Evolutionary conservation across 2,797 vertebrate species (phyloP).

Genomic region (Melanotaenia nigrans): DNA sequence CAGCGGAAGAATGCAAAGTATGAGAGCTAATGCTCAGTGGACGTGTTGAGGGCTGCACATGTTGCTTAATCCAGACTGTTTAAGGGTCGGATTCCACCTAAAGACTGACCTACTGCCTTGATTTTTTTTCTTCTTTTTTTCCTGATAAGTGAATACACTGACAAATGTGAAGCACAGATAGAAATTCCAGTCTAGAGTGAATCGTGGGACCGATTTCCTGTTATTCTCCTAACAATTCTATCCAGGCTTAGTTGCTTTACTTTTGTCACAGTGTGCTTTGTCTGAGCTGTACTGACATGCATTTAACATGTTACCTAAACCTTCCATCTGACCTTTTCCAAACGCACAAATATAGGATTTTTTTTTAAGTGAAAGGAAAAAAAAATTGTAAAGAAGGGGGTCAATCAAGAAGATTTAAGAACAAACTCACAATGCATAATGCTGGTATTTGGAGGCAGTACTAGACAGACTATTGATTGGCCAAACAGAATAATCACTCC

Average conservation of each 20-base stretch:
- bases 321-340: too few relatives aligned
- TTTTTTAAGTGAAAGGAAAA: too few relatives aligned
- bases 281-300: too few relatives aligned
- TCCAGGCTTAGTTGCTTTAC: too few relatives aligned
- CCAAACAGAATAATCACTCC: neutral
- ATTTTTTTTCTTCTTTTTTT: neutral
- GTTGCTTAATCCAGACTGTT: constrained; percentile 20
- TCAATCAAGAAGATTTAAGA: neutral
- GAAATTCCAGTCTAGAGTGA: too few relatives aligned
- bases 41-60: neutral
- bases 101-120: constrained; percentile 3
- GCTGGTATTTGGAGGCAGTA: neutral
- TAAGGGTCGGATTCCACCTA: constrained; percentile 10
- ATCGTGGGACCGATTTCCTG: too few relatives aligned
- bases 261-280: too few relatives aligned
- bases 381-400: too few relatives aligned
- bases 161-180: neutral
- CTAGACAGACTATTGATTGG: neutral
- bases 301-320: too few relatives aligned
- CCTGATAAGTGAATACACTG: neutral
- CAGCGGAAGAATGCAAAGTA: constrained; percentile 1
- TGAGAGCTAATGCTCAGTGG: neutral
- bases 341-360: too few relatives aligned
- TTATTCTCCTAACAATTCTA: too few relatives aligned
- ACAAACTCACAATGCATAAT: neutral